phyloP scores from a whole-genome alignment of 37 sponge, comb jelly and placozoan species.

The Theonella swinhoei region DNA sequence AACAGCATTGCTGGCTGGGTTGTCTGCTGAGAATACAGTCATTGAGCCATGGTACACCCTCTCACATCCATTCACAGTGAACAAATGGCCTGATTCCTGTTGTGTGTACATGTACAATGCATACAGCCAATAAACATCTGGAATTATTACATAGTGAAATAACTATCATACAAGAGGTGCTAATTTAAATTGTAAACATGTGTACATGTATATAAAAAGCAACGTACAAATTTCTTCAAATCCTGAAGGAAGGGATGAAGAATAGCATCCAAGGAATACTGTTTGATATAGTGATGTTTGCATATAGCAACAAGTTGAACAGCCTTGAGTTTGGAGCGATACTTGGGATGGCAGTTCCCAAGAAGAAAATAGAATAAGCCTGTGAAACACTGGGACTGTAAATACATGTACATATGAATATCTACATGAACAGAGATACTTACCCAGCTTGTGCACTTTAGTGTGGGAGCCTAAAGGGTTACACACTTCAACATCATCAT shows the following conservation, averaged over 20 bases:
- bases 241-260: constrained; percentile 43
- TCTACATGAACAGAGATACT: too few species aligned
- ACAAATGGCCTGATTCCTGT: constrained; percentile 1
- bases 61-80: constrained; percentile 4
- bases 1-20: constrained; percentile 11
- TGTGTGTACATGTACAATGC: neutral
- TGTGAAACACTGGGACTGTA: neutral
- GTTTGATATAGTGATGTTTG: neutral
- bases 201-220: too few species aligned
- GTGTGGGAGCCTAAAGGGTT: constrained; percentile 28
- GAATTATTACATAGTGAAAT: neutral
- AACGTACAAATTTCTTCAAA: constrained; percentile 23
- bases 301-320: constrained; percentile 29
- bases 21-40: constrained; percentile 24
- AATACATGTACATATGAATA: too few species aligned
- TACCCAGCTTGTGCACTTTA: constrained; percentile 41
- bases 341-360: constrained; percentile 37
- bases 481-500: constrained; percentile 38
- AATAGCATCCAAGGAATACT: constrained; percentile 31
- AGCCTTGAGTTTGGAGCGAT: constrained; percentile 2
- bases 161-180: too few species aligned
- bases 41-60: neutral
- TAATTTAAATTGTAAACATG: too few species aligned
- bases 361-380: constrained; percentile 40
- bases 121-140: neutral